These are phyloP conservation scores for Tringa solitaria DNA, from an alignment of 2,113 vertebrate species.

Conservation along the genomic window DNA sequence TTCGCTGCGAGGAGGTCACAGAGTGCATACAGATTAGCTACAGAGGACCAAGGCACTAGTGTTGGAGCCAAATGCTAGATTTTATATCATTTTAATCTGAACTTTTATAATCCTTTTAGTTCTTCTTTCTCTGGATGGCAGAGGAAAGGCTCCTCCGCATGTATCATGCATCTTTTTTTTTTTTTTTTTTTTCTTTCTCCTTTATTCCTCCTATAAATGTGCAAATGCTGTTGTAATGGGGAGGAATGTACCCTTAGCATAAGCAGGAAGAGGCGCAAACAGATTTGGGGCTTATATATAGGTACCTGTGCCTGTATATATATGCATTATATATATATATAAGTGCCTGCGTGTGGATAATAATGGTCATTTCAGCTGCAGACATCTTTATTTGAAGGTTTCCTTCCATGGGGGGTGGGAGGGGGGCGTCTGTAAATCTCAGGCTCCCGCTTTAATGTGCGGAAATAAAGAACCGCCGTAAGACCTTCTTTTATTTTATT, in stretches of 20 bases:
- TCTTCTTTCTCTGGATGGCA: constrained; percentile 80
- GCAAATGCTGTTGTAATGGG: constrained; percentile 70
- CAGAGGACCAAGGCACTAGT: constrained; percentile 88
- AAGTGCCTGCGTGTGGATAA: neutral
- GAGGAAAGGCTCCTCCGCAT: constrained; percentile 68
- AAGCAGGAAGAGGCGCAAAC: constrained; percentile 50
- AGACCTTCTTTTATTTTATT: neutral
- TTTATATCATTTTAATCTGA: constrained; percentile 89
- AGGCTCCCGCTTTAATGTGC: neutral
- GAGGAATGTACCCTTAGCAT: constrained; percentile 46
- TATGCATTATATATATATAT: neutral
- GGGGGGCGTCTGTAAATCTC: neutral
- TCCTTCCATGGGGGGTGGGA: neutral
- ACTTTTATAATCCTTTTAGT: constrained; percentile 88
- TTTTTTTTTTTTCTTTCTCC: constrained; percentile 4
- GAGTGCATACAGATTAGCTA: constrained; percentile 99
- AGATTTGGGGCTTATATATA: constrained; percentile 49
- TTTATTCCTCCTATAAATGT: constrained; percentile 70
- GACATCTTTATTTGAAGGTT: constrained; percentile 73
- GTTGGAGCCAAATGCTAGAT: constrained; percentile 88
- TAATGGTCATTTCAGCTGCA: constrained; percentile 64
- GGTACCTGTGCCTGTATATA: neutral
- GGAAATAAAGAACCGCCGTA: neutral
- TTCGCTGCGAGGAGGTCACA: constrained; percentile 97
- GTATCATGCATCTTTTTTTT: constrained; percentile 49